Evolutionary conservation across 2,113 vertebrate genomes (phyloP).

Genomic region (Maccullochella peelii): DNA sequence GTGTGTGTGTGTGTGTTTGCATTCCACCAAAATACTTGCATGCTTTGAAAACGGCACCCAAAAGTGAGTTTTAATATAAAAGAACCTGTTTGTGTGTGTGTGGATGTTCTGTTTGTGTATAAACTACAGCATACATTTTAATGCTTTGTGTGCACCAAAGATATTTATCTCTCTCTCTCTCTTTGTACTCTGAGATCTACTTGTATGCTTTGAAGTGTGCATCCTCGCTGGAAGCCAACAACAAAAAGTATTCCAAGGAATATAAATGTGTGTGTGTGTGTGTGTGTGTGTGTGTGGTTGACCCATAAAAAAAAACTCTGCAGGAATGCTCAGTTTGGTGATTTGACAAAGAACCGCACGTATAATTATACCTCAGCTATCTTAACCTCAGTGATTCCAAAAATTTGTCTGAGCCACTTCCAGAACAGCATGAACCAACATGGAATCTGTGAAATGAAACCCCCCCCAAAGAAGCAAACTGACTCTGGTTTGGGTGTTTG

Average conservation of each 20-base stretch:
- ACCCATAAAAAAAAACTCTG: conserved; percentile 56
- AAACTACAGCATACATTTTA: not conserved
- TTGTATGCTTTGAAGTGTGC: conserved; percentile 31
- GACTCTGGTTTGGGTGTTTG: conserved; percentile 49
- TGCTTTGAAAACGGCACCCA: conserved; percentile 30
- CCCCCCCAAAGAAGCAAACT: not conserved
- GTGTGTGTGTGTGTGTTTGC: conserved; percentile 24
- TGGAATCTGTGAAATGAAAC: conserved; percentile 60
- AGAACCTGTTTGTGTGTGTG: conserved; percentile 10
- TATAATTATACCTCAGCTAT: conserved; percentile 77
- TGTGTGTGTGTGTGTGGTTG: conserved; percentile 54
- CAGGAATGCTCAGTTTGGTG: conserved; percentile 75
- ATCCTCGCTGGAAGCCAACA: conserved; percentile 23
- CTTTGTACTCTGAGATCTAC: not conserved
- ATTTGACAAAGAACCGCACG: conserved; percentile 73
- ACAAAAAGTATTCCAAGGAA: conserved; percentile 48
- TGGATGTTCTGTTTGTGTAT: conserved; percentile 29
- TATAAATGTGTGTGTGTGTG: conserved; percentile 44
- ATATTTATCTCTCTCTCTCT: conserved; percentile 8
- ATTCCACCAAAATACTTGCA: conserved; percentile 34
- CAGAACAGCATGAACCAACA: conserved; percentile 65
- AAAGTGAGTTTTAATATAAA: conserved; percentile 20
- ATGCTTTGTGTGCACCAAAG: conserved; percentile 2
- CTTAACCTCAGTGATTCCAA: conserved; percentile 77
- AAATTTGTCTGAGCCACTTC: conserved; percentile 75